Evolutionary conservation across 2,113 vertebrate genomes (phyloP), one percentile per base, ranked within the genome.

Genomic region (Bombycilla garrulus): DNA sequence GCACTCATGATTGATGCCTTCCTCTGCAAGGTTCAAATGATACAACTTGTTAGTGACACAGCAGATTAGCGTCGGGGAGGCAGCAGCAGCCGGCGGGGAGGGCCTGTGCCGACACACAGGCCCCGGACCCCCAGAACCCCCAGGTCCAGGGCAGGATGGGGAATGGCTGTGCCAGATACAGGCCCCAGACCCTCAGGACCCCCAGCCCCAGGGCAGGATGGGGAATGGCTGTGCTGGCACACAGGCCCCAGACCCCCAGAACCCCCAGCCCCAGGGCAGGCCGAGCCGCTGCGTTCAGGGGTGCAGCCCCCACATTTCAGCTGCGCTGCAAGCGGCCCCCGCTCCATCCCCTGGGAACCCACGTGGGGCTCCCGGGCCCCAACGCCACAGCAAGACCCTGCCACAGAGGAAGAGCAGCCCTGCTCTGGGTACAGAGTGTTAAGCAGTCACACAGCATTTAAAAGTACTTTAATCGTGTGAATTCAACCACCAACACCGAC

Each of bases 1-100:
- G 98, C 99, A 99, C 98, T 99, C 99, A n/a, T 99, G 99, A 99
- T 99, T 99, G 99, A 99, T 99, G 98, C 99, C 99, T 98, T 99
- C 99, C 98, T 99, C 99, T 99, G 99, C 98, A 99, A 98, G 98
- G 98, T 98, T 98, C 97, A 98, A 98, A 98, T 96, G 90, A 97
- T 95, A 95, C 29, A 92, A 96, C 88, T 96, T 92, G 96, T 98
- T 98, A 98, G 97, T 85, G 95, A 98, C 95, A 98, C 94, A 88
- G 96, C 96, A 94, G 78, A 95, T 98, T 92, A 95, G 97, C 33
- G 8, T 88, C 47, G 93, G 81, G 94, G 88, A 91, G n/a, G 88
- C 91, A 92, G 86, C 91, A 81, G 89, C 56, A 38, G 86, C 29
- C 33, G 33, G 58, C 0, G 2, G 89, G 92, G 54, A 88, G 10